Percentiles rank a stretch among this genome's conserved stretches.
These are phyloP conservation scores for Brevimyrus niger DNA, from an alignment of 2,113 vertebrate species.

Conservation along the genomic window DNA sequence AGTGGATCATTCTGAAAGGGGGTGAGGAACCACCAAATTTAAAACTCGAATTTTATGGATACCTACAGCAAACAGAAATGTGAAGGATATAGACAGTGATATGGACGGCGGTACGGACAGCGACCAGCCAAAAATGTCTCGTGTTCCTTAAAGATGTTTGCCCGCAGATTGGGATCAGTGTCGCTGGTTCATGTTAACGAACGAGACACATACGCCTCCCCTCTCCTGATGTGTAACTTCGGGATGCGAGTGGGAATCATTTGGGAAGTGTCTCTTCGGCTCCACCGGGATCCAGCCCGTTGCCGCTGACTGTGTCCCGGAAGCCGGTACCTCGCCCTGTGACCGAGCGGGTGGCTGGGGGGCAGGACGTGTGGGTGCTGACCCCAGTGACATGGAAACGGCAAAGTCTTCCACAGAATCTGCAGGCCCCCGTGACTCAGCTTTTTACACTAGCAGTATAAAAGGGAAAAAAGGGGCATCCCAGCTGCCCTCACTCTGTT, in stretches of 20 bases:
- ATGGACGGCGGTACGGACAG: background rate
- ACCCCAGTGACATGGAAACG: background rate
- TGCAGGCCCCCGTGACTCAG: background rate
- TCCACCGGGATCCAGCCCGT: background rate
- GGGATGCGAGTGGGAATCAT: background rate
- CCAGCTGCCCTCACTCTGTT: background rate
- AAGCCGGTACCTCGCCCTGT: background rate
- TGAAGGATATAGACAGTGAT: background rate
- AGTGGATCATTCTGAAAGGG: background rate
- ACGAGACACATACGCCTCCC: background rate
- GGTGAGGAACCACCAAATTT: background rate
- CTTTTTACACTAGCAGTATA: background rate
- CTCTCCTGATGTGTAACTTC: background rate
- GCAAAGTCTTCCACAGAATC: background rate
- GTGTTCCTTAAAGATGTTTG: background rate
- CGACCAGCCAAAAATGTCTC: background rate
- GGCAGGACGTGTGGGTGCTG: slow-evolving; percentile 1
- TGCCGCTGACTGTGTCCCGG: background rate
- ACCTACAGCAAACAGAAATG: background rate
- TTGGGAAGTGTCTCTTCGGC: background rate
- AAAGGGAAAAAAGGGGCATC: background rate
- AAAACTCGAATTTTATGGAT: background rate
- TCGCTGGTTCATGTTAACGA: background rate
- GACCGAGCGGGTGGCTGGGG: background rate
- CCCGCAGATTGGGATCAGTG: background rate